Base-by-base conservation (phyloP, 2,113 vertebrate genomes). In the Nycticryphes semicollaris region DNA sequence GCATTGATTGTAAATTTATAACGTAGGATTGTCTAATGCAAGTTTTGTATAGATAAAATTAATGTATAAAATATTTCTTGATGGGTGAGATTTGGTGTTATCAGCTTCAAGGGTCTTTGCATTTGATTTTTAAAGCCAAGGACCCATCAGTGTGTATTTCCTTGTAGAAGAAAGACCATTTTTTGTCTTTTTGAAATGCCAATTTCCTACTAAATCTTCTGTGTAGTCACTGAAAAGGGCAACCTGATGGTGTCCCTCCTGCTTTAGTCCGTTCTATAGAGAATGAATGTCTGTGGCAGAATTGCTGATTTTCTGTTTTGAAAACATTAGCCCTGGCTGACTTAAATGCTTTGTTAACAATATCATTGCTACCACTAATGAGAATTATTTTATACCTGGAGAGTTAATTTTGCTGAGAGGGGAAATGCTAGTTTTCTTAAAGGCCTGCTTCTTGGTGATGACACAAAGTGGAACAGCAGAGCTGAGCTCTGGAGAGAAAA, bases 1-100 rank as follows among this genome's bases (percentile, higher is more conserved):
- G 72, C 90, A 67, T n/a, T 41, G 22, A 51, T 12, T 95, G 87
- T 95, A 95, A 95, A 94, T 89, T 77, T 91, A 64, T 95, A 94
- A 94, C 77, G 70, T 70, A 89, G 88, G 45, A 84, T 79, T 83
- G 91, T 91, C 67, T 88, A 90, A 66, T 67, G 50, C 27, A 67
- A 93, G 53, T 28, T 89, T 87, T 96, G 83, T 91, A 31, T 69
- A 92, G 74, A 74, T 53, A 43, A 19, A 89, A 63, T 90, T 76
- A 53, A 69, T 79, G 75, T 93, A 68, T 63, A 74, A 82, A 85
- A 66, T 33, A 33, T 69, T 90, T 78, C 31, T 79, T 79, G 12
- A 50, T 70, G 21, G 21, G 54, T 82, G 80, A 92, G 67, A 74
- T 86, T 50, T 84, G 73, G 37, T 83, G 78, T 93, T 93, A n/a